Percentiles rank a stretch among this genome's conserved stretches.
Conservation (phyloP, 2,113 vertebrate genomes). For the Pyrgilauda ruficollis region DNA sequence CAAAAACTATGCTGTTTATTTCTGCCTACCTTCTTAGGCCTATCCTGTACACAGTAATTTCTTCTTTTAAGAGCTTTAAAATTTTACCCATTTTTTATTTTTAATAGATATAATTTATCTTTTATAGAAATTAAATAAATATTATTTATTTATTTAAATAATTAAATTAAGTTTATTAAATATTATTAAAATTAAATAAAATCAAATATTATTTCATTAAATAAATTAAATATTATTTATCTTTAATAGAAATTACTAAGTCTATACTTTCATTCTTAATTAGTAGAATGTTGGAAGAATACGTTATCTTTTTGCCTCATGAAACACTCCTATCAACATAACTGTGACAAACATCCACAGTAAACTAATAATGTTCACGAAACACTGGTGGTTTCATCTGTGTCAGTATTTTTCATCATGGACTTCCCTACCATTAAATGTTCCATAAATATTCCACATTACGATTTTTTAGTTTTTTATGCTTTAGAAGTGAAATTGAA, state of each 20-base stretch:
- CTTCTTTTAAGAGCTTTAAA: neutral
- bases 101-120: no score
- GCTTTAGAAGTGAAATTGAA: neutral
- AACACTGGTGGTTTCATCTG: neutral
- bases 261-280: neutral
- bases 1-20: neutral
- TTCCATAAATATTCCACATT: neutral
- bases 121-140: no score
- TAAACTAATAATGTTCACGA: neutral
- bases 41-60: neutral
- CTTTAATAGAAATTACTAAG: neutral
- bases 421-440: neutral
- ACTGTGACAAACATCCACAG: neutral
- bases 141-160: no score
- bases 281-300: neutral
- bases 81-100: neutral
- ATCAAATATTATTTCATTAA: no score
- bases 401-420: neutral
- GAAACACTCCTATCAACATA: neutral
- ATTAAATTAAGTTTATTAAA: no score
- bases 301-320: neutral
- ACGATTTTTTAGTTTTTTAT: neutral
- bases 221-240: neutral
- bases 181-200: no score
- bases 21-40: neutral